Evolutionary conservation across 2,888 invertebrate genomes (phyloP).

Genomic region (Antheraea assamensis): DNA sequence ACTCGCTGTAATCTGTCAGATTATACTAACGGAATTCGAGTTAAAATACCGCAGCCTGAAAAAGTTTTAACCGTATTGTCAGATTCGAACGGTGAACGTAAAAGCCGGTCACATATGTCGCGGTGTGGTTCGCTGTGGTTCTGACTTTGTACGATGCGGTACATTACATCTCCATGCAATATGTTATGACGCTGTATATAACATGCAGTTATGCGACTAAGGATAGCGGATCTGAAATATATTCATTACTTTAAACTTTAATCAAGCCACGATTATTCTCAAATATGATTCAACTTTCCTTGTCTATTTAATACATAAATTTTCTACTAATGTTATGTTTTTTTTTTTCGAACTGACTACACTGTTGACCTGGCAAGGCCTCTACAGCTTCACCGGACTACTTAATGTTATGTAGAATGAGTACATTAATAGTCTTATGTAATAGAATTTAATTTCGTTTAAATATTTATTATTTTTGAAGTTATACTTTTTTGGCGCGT

Average conservation of each 20-base stretch:
- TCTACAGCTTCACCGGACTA: no score
- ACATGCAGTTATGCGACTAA: not conserved
- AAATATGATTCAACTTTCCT: not conserved
- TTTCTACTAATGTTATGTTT: no score
- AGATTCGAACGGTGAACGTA: slow-evolving; percentile 39
- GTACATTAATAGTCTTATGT: no score
- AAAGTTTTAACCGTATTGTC: slow-evolving; percentile 69
- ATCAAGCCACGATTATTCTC: not conserved
- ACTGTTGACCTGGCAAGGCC: no score
- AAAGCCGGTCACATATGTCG: slow-evolving; percentile 67
- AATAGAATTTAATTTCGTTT: no score
- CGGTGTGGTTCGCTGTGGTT: slow-evolving; percentile 46
- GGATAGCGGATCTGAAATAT: not conserved
- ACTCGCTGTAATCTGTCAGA: slow-evolving; percentile 44
- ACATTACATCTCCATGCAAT: not conserved
- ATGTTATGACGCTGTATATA: not conserved
- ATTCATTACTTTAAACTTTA: not conserved
- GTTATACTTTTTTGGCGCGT: no score
- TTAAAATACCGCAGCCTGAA: slow-evolving; percentile 75
- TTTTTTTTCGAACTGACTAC: no score
- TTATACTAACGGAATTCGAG: slow-evolving; percentile 58
- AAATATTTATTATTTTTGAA: no score
- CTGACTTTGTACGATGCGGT: not conserved
- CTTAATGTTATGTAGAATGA: no score
- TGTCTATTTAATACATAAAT: not conserved